Conservation (phyloP, 53 echinoderm and acorn worm genomes). For the Pentamera pediparva region DNA sequence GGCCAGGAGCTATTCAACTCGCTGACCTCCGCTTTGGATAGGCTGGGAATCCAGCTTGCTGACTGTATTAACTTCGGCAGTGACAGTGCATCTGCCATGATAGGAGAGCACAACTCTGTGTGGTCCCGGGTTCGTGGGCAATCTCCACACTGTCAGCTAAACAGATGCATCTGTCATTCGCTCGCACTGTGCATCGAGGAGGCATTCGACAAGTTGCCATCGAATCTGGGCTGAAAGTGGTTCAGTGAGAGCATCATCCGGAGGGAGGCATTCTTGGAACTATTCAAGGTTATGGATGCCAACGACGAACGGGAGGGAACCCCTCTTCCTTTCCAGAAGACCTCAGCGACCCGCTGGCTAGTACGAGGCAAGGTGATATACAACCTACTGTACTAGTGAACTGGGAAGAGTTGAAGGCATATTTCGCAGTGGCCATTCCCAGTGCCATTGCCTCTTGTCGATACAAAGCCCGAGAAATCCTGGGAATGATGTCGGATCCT, state of each 20-base stretch:
- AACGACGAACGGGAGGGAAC: neutral
- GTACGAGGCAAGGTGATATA: slow-evolving; percentile 11
- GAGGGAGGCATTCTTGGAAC: neutral
- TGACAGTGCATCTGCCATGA: slow-evolving; percentile 10
- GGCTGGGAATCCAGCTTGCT: neutral
- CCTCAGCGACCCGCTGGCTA: neutral
- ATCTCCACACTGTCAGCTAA: neutral
- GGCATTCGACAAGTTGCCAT: neutral
- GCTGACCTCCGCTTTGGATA: neutral
- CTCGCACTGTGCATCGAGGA: slow-evolving; percentile 6
- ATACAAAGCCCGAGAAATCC: slow-evolving; percentile 25
- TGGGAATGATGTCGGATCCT: slow-evolving; percentile 4
- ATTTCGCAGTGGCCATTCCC: neutral
- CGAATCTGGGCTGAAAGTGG: neutral
- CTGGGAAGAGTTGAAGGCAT: slow-evolving; percentile 17
- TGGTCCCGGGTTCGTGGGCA: neutral
- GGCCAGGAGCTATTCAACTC: neutral
- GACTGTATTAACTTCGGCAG: neutral
- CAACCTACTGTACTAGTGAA: slow-evolving; percentile 1
- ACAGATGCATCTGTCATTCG: slow-evolving; percentile 18
- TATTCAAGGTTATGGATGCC: neutral
- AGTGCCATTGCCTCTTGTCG: neutral
- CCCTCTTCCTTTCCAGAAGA: neutral
- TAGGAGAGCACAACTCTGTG: slow-evolving; percentile 9
- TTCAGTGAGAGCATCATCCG: neutral